A percentile compares a stretch with the other conserved stretches of the same genome.
phyloP scores from a whole-genome alignment of 2,888 invertebrate genomes.

The Clostera curtula region DNA sequence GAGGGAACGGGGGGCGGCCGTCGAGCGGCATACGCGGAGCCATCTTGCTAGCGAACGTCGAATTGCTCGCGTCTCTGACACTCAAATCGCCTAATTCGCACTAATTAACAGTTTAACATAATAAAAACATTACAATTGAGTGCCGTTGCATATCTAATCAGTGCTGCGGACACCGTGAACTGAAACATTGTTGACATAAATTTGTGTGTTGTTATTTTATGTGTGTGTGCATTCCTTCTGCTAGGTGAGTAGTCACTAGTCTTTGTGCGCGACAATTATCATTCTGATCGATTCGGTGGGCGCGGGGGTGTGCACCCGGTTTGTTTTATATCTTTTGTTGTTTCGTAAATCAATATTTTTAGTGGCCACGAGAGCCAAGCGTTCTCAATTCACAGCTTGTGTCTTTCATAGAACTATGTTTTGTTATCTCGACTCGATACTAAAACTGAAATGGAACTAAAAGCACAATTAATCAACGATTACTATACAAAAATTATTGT shows the following conservation, averaged over 20 bases:
- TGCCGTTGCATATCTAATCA: constrained; percentile 32
- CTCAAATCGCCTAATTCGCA: constrained; percentile 65
- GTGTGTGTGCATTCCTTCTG: constrained; percentile 63
- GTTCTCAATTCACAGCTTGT: constrained; percentile 26
- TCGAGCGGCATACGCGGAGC: constrained; percentile 64
- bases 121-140: constrained; percentile 40
- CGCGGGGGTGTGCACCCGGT: constrained; percentile 65
- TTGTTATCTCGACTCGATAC: too few relatives aligned
- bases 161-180: constrained; percentile 31
- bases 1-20: constrained; percentile 45
- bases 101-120: constrained; percentile 61
- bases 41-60: constrained; percentile 71
- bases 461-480: too few relatives aligned
- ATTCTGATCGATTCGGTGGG: constrained; percentile 69
- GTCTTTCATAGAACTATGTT: too few relatives aligned
- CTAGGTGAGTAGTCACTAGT: constrained; percentile 68
- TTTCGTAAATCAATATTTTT: constrained; percentile 74
- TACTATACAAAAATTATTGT: too few relatives aligned
- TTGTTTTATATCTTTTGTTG: constrained; percentile 73
- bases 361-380: constrained; percentile 44
- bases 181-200: constrained; percentile 46
- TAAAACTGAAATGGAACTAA: too few relatives aligned
- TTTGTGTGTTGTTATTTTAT: constrained; percentile 56
- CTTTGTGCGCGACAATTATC: constrained; percentile 75
- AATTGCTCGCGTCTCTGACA: constrained; percentile 65